Percentiles rank a stretch among this genome's conserved stretches.
phyloP scores from a whole-genome alignment of 1,140 invertebrate genomes.

The Arion vulgaris region DNA sequence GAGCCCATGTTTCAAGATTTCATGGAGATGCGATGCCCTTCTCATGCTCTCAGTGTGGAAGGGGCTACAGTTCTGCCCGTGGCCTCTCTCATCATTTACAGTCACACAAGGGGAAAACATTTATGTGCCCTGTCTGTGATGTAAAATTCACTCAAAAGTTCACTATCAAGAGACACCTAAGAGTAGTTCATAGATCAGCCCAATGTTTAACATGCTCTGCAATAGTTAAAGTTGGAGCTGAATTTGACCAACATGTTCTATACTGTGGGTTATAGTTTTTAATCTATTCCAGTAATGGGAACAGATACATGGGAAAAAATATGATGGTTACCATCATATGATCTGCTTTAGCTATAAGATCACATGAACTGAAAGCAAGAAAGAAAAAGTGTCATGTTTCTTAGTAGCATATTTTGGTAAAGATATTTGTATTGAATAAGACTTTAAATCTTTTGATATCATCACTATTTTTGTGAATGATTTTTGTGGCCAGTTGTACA shows the following conservation, averaged over 20 bases:
- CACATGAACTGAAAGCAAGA: no score
- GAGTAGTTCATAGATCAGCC: neutral
- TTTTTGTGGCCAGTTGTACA: no score
- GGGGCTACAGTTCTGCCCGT: neutral
- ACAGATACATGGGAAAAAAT: no score
- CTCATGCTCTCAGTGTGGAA: conserved; percentile 20
- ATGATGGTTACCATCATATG: no score
- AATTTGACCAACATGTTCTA: conserved; percentile 8
- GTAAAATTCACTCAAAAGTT: conserved; percentile 11
- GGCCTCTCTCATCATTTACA: conserved; percentile 19
- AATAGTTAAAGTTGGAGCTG: neutral
- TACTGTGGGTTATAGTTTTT: conserved; percentile 4
- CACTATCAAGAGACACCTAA: conserved; percentile 18
- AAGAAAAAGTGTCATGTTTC: no score
- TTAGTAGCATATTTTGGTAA: no score
- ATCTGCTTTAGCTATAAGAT: no score
- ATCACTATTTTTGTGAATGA: no score
- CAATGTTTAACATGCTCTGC: neutral
- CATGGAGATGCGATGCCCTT: conserved; percentile 17
- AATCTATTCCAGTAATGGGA: no score
- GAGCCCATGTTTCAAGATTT: conserved; percentile 19
- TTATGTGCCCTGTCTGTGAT: conserved; percentile 27
- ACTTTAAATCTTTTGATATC: no score
- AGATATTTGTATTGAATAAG: no score
- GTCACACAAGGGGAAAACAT: conserved; percentile 16